Evolutionary conservation across 2,113 vertebrate genomes (phyloP).

Genomic region (Ornithorhynchus anatinus): DNA sequence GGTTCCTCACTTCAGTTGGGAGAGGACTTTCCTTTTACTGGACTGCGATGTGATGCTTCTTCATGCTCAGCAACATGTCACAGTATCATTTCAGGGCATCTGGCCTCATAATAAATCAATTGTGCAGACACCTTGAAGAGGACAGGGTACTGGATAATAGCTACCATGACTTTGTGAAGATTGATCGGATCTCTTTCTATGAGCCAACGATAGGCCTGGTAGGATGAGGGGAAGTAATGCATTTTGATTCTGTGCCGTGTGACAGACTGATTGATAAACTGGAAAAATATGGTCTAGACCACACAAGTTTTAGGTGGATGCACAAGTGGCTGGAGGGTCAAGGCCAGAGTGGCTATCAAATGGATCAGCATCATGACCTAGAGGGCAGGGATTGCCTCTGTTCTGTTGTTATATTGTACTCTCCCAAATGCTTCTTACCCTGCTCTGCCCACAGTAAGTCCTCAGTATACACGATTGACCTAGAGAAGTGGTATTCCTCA

Average conservation of each 20-base stretch:
- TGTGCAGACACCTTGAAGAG: slow-evolving; percentile 3
- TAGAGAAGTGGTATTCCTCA: too few species aligned
- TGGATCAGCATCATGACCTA: too few species aligned
- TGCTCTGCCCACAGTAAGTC: too few species aligned
- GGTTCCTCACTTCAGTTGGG: not conserved
- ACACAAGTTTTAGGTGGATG: too few species aligned
- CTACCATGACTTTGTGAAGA: not conserved
- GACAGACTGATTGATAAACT: not conserved
- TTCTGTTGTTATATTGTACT: too few species aligned
- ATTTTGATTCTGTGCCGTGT: not conserved
- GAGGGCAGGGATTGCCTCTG: too few species aligned
- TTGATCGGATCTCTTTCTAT: not conserved
- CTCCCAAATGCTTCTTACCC: too few species aligned
- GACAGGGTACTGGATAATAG: not conserved
- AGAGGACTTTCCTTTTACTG: not conserved
- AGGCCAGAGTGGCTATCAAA: too few species aligned
- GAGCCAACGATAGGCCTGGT: not conserved
- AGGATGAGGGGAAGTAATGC: not conserved
- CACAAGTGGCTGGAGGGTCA: too few species aligned
- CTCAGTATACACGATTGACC: too few species aligned
- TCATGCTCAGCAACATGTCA: not conserved
- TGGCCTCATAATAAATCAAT: slow-evolving; percentile 10
- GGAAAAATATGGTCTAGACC: too few species aligned
- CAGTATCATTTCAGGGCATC: not conserved
- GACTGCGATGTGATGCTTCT: not conserved